phyloP scores from a whole-genome alignment of 1,140 invertebrate genomes.

The Macrobrachium nipponense region DNA sequence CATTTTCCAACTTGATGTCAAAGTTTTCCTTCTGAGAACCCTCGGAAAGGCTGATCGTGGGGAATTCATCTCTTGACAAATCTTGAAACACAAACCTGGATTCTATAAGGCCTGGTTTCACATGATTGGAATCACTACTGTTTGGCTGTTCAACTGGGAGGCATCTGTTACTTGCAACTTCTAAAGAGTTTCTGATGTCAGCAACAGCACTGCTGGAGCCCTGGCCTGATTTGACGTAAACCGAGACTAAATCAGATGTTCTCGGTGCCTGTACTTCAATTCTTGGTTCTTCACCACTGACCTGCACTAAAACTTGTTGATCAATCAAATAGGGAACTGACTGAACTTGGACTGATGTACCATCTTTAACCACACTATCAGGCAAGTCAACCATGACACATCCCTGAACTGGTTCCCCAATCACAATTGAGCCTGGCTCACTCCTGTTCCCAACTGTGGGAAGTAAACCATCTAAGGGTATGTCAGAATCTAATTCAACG shows the following conservation, averaged over 20 bases:
- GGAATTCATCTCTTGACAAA: neutral
- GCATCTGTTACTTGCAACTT: too few relatives aligned
- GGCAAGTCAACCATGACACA: conserved; percentile 34
- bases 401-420: neutral
- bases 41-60: neutral
- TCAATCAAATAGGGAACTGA: conserved; percentile 33
- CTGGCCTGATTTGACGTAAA: neutral
- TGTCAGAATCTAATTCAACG: too few relatives aligned
- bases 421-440: too few relatives aligned
- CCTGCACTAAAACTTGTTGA: conserved; percentile 35
- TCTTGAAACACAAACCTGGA: too few relatives aligned
- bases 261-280: neutral
- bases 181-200: too few relatives aligned
- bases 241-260: neutral
- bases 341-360: neutral
- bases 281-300: conserved; percentile 5
- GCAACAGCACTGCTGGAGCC: too few relatives aligned
- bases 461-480: too few relatives aligned
- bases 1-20: conserved; percentile 4
- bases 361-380: conserved; percentile 29
- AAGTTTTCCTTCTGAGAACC: neutral
- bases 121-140: too few relatives aligned
- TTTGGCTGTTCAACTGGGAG: too few relatives aligned
- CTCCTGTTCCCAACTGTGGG: too few relatives aligned
- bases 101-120: too few relatives aligned